Conservation (phyloP, 2,888 invertebrate species). For the Eristalinus sepulchralis region DNA sequence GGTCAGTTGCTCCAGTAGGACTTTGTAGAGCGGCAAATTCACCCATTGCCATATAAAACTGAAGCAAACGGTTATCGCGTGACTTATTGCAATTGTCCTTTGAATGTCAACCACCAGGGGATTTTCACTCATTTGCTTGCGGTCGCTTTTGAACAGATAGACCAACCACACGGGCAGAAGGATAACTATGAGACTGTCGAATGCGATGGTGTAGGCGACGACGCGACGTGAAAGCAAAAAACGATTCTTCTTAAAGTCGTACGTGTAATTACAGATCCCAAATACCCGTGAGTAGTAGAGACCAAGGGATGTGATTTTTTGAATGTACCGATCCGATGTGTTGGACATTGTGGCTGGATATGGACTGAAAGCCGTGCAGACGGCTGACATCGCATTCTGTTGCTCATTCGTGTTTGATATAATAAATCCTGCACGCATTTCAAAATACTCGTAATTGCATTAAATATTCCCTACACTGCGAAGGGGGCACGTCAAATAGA, state of each 20-base stretch:
- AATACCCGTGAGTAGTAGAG: conserved; percentile 42
- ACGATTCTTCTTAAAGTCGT: conserved; percentile 20
- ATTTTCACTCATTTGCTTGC: not conserved
- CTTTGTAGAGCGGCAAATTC: not conserved
- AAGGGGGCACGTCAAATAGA: no score
- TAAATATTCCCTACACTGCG: not conserved
- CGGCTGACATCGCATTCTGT: no score
- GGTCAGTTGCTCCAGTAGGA: conserved; percentile 6
- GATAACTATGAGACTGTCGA: not conserved
- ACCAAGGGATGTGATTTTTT: conserved; percentile 4
- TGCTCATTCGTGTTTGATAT: not conserved
- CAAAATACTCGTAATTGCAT: not conserved
- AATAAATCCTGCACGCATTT: not conserved
- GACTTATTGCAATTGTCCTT: conserved; percentile 4
- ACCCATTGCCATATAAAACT: conserved; percentile 38
- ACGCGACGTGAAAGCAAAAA: not conserved
- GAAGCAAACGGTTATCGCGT: conserved; percentile 4
- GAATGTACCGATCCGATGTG: conserved; percentile 18
- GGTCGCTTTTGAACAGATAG: not conserved
- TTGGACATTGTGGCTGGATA: conserved; percentile 25
- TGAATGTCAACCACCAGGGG: not conserved
- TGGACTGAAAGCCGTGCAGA: not conserved
- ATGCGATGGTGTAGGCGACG: conserved; percentile 11
- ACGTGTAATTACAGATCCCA: conserved; percentile 40
- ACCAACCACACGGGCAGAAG: conserved; percentile 21